Percentiles rank a stretch among this genome's conserved stretches.
Conservation (phyloP, 1,140 invertebrate species). For the Manduca sexta region DNA sequence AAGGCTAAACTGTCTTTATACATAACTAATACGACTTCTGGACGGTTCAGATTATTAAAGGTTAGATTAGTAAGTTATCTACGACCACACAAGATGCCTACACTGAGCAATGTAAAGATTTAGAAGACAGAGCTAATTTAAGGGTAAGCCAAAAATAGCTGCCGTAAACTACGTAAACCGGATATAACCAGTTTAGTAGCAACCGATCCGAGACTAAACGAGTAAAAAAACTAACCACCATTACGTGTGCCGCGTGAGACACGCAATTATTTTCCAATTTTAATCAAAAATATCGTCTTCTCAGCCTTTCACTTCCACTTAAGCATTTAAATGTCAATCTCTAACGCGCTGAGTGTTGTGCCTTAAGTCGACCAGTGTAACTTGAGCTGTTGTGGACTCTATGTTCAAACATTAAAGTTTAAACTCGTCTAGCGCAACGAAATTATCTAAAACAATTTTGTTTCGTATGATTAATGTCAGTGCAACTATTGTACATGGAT, state of each 20-base stretch:
- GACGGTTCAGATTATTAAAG: too few species aligned
- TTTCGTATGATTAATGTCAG: slow-evolving; percentile 50
- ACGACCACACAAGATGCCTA: too few species aligned
- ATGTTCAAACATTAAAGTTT: slow-evolving; percentile 3
- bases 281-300: slow-evolving; percentile 66
- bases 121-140: slow-evolving; percentile 27
- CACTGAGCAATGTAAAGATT: not conserved
- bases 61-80: too few species aligned
- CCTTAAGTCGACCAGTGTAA: slow-evolving; percentile 30
- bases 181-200: slow-evolving; percentile 47
- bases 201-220: slow-evolving; percentile 40
- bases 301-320: slow-evolving; percentile 65
- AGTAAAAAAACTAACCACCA: slow-evolving; percentile 43
- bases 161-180: slow-evolving; percentile 16
- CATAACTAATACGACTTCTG: too few species aligned
- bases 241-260: slow-evolving; percentile 59
- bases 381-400: slow-evolving; percentile 8
- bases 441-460: slow-evolving; percentile 42
- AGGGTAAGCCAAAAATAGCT: too few species aligned
- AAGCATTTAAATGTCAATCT: slow-evolving; percentile 70
- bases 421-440: slow-evolving; percentile 11
- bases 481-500: slow-evolving; percentile 18
- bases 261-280: slow-evolving; percentile 71
- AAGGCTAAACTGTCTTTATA: not conserved
- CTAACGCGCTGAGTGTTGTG: slow-evolving; percentile 27